Evolutionary conservation across 2,113 vertebrate genomes (phyloP), one percentile per base, ranked within the genome.

Genomic region (Heteronetta atricapilla): DNA sequence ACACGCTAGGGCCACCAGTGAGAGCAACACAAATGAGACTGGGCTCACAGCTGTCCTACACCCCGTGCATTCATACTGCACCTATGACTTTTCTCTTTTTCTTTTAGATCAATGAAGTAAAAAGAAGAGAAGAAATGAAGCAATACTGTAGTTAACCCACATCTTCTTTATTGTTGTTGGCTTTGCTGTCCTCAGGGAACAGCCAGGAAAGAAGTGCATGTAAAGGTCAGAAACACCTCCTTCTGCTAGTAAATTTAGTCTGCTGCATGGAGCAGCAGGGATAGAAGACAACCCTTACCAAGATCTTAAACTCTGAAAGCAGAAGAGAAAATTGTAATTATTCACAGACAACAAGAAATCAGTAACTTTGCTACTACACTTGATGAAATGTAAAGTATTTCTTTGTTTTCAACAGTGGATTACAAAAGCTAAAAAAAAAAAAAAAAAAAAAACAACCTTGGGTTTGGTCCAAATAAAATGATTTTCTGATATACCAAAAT

Each of bases 1-100:
- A 82, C 33, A 44, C 3, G 3, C 44, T 69, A 4, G 3, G n/a
- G 10, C 21, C 70, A 34, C 23, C 12, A 62, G 7, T 0, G 0
- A 75, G 29, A 92, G 28, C 31, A 88, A 2, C 84, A n/a, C 21
- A 88, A 75, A 88, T 38, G 38, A 53, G 38, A 73, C 53, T 66
- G 79, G 69, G 52, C 19, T 81, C 48, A 55, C 15, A 31, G 29
- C 76, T 75, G 68, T 86, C 48, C 50, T 53, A 4, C 4, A 66
- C 13, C 16, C 23, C 36, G 2, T 67, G 23, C 92, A 66, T 73
- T 89, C 59, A 44, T 28, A 33, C 17, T 23, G 64, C 56, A 92
- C 48, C 13, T 44, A 9, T 36, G 2, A n/a, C 13, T 22, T 36
- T 28, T 46, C 63, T 21, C 10, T 48, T 48, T 48, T 48, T 48